Base-by-base conservation (phyloP, 2,888 invertebrate species). In the Apoderus coryli region DNA sequence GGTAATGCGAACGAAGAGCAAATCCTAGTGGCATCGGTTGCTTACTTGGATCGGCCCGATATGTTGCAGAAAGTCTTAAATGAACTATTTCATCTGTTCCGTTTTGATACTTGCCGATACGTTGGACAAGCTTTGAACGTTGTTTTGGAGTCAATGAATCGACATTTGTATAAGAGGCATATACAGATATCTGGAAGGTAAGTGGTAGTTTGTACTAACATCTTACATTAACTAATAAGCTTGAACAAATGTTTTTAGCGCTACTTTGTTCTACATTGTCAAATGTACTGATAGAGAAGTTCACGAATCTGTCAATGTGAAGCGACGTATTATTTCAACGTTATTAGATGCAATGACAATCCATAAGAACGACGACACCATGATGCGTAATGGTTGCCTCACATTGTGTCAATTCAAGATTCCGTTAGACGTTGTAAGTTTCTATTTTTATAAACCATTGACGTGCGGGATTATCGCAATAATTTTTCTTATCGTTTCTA, bases 381-480 rank as follows among this genome's bases (percentile, higher is more conserved):
- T 95, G 89, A 82, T 95, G 73, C 67, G 93, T 31, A 95, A 96
- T 59, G 92, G 92, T 29, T 93, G 93, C 57, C 67, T 95, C 35
- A 90, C 90, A 0, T 64, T 95, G 22, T 92, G 90, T 51, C 89
- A 92, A 59, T 90, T 93, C 54, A 84, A 80, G 54, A 89, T 96
- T 56, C 95, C 95, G 3, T 72, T 73, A 44, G 95, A 95, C 67
- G 86, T 96, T 57, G 88, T 88, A 63, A 63, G 72, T 67, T 26
- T 27, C 7, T n/a, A n/a, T 19, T 19, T 19, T 19, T n/a, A n/a
- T 6, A 19, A 19, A 19, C 19, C 19, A n/a, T 19, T 19, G 6
- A 19, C 19, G 19, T n/a, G n/a, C n/a, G n/a, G n/a, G n/a, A n/a
- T n/a, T 11, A 4, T 31, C 11, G 14, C 4, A 12, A 7, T 9